A percentile compares a stretch with the other conserved stretches of the same genome.
These are phyloP conservation scores for Drosophila picticornis DNA, from an alignment of 2,888 invertebrate genomes.

Conservation along the genomic window DNA sequence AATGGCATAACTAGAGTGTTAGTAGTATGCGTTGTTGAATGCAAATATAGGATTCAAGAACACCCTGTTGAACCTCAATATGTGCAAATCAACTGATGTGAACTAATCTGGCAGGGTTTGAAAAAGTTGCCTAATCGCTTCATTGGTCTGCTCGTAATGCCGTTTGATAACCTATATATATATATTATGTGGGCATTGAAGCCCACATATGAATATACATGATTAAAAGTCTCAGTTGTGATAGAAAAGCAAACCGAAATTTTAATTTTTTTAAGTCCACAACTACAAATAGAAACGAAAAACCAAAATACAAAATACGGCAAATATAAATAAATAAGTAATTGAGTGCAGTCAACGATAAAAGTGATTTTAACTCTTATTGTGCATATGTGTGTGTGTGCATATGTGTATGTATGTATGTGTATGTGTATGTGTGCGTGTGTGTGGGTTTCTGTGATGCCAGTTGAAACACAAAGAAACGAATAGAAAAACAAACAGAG, in stretches of 20 bases:
- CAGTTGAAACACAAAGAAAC: not conserved
- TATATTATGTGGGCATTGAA: constrained; percentile 53
- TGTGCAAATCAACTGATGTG: constrained; percentile 28
- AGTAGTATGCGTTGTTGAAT: constrained; percentile 23
- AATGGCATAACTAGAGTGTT: constrained; percentile 34
- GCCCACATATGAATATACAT: constrained; percentile 31
- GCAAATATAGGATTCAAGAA: not conserved
- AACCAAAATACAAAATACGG: constrained; percentile 23
- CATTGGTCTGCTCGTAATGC: constrained; percentile 37
- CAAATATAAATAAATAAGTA: constrained; percentile 61
- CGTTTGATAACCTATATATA: constrained; percentile 55
- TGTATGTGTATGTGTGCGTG: not conserved
- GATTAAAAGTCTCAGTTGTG: constrained; percentile 15
- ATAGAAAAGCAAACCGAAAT: constrained; percentile 28
- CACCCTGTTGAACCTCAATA: constrained; percentile 27
- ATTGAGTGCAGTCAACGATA: constrained; percentile 77
- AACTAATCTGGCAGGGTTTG: constrained; percentile 36
- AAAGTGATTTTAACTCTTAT: constrained; percentile 56
- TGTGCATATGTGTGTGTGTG: constrained; percentile 9
- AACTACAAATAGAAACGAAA: constrained; percentile 6
- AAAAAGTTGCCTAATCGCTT: constrained; percentile 59
- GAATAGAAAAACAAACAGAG: not conserved
- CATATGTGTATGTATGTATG: constrained; percentile 20
- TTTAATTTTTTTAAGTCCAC: constrained; percentile 3
- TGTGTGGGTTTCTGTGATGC: not conserved